Percentiles rank a stretch among this genome's conserved stretches.
phyloP scores from a whole-genome alignment of 2,113 vertebrate genomes.

The Hipposideros armiger region DNA sequence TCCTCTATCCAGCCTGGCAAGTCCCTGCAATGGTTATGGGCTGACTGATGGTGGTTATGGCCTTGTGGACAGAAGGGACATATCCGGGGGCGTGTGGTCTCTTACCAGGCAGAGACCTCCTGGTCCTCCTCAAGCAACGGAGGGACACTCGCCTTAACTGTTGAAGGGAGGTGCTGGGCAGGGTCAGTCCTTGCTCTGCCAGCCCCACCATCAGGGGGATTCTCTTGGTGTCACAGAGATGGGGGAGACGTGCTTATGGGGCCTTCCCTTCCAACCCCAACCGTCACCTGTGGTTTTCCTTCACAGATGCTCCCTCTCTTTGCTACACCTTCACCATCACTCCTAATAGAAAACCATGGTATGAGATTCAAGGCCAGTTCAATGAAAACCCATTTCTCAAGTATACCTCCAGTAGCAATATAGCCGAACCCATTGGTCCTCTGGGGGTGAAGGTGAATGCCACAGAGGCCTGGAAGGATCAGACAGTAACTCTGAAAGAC shows the following conservation, averaged over 20 bases:
- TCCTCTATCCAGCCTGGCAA: background rate
- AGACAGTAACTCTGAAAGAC: background rate
- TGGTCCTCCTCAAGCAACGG: fast-evolving
- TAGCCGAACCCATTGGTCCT: fast-evolving
- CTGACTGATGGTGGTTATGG: background rate
- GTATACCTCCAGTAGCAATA: background rate
- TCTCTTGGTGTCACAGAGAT: background rate
- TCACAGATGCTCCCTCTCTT: background rate
- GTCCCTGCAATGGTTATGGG: background rate
- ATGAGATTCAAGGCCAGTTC: background rate
- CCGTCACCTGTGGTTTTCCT: background rate
- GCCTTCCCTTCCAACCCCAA: background rate
- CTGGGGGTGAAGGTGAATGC: background rate
- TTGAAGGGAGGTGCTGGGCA: fast-evolving
- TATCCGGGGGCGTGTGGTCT: background rate
- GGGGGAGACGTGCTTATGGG: too few relatives aligned
- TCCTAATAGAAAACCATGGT: background rate
- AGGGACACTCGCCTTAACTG: background rate
- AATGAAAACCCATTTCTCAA: background rate
- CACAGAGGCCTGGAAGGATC: background rate
- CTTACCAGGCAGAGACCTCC: background rate
- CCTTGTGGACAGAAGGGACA: background rate
- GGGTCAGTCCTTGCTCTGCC: background rate
- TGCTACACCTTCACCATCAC: fast-evolving
- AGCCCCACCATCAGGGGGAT: background rate